Base-by-base conservation (phyloP, 2,888 invertebrate genomes). In the Gibbula magus region DNA sequence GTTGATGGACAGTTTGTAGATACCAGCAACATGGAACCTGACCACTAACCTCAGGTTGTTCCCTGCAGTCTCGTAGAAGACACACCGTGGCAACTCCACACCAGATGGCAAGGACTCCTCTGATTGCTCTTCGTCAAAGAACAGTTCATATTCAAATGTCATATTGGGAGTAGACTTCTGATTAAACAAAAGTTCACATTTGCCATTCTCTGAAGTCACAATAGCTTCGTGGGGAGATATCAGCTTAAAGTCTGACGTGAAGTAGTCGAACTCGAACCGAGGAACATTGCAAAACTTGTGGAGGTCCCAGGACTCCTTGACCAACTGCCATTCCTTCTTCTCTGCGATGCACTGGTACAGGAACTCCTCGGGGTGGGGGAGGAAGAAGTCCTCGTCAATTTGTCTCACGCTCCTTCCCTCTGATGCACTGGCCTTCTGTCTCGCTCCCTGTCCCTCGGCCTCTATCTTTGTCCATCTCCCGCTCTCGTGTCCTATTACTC, bases 301-400 rank as follows among this genome's bases (percentile, higher is more conserved):
- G 10, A 77, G 45, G 16, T 82, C 70, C 52, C 84, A 78, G 5
- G 84, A 79, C 16, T 79, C 77, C 3, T 22, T 18, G 18, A 84
- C 18, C 13, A 86, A 70, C 61, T 86, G 86, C 86, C 86, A 86
- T 54, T 79, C 77, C 67, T 78, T 75, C 22, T 84, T 82, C n/a
- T 84, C 84, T 0, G 86, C 83, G 29, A 84, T 81, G 54, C 84
- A 83, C 32, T 79, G 75, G 70, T 83, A 82, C 16, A 84, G 70
- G 53, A 86, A 86, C 78, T 86, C 83, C 10, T 81, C 80, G 0
- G 86, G 86, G 8, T 86, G 81, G 1, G 82, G 83, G 52, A 86
- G 84, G 7, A 86, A 82, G 61, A 81, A 86, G 61, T 81, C 83
- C 25, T 82, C 82, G 51, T 84, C 83, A 39, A 80, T 80, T 0